These are phyloP conservation scores for Pygoscelis adeliae DNA, from an alignment of 2,113 vertebrate species.

Conservation along the genomic window DNA sequence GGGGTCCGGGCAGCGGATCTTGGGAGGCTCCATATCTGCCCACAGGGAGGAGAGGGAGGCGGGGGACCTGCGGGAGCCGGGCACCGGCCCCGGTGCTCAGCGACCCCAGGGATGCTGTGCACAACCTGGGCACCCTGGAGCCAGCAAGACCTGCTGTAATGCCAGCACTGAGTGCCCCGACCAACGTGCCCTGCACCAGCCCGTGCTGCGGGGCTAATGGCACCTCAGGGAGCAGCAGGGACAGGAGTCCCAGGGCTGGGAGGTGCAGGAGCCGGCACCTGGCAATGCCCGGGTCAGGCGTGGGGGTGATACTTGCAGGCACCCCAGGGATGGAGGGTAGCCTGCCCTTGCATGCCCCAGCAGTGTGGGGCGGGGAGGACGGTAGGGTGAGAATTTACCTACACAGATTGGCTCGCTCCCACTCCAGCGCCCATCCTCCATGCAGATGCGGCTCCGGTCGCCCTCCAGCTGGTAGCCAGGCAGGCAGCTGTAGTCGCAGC, in stretches of 20 bases:
- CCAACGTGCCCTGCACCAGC: background rate
- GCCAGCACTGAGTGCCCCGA: accelerated
- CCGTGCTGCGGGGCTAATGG: accelerated
- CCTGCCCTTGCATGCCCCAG: background rate
- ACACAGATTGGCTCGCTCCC: slow-evolving; percentile 87
- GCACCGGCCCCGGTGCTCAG: accelerated
- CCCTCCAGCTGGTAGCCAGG: slow-evolving; percentile 88
- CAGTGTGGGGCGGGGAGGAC: accelerated
- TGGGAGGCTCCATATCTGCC: slow-evolving; percentile 91
- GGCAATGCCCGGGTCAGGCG: accelerated
- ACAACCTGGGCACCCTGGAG: accelerated
- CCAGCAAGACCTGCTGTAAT: background rate
- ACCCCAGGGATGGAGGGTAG: background rate
- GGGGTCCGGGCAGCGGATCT: slow-evolving; percentile 89
- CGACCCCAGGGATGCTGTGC: background rate
- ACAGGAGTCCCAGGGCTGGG: background rate
- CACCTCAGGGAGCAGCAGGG: background rate
- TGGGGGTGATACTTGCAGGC: background rate
- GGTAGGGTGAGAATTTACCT: slow-evolving; percentile 78
- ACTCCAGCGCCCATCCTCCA: slow-evolving; percentile 86
- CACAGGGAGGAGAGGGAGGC: background rate
- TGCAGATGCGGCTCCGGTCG: slow-evolving; percentile 84
- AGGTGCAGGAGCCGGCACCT: background rate
- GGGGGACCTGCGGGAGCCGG: background rate
- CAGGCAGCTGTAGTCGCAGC: slow-evolving; percentile 87